Base-by-base conservation (phyloP, 2,888 invertebrate species). In the Aporophyla nigra region DNA sequence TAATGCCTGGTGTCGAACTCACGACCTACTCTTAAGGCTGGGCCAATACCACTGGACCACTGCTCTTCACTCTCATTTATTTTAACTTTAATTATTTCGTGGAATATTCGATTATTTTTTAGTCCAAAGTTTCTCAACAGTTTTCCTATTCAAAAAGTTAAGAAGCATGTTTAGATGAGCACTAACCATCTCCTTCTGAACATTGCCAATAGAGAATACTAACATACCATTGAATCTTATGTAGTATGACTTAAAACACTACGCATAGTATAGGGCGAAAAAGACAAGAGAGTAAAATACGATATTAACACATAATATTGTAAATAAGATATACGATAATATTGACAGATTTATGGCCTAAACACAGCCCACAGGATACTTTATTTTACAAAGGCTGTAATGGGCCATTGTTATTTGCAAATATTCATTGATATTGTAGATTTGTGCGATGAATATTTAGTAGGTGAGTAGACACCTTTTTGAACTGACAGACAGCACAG, bases 301-400 rank as follows among this genome's bases (percentile, higher is more conserved):
- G 66, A 80, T 83, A 91, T 92, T 90, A 89, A 86, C 89, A 91
- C 88, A 90, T 90, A 88, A 90, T 91, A 63, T 49, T 89, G 87
- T 87, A 86, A 90, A 87, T 88, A 88, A 87, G 88, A 89, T 87
- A 88, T 87, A 85, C 87, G 85, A 85, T 85, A 77, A 84, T 77
- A 82, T 76, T 81, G 85, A 87, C 82, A 87, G 87, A 87, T 89
- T 88, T 86, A 90, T 87, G 33, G 67, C 19, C 43, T 68, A 74
- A 75, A 76, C 63, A 70, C 33, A 33, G 33, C 33, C 33, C 33
- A 33, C 51, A 70, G 40, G 56, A 61, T 62, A 62, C 61, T 76
- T 86, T 74, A 68, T 84, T 78, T 78, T 59, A 82, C 43, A 56
- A 72, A 62, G 21, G 7, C 33, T 27, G 14, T 78, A 74, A 80